Percentiles rank a stretch among this genome's conserved stretches.
Conservation (phyloP, 2,888 invertebrate genomes). For the Dasysyrphus albostriatus region DNA sequence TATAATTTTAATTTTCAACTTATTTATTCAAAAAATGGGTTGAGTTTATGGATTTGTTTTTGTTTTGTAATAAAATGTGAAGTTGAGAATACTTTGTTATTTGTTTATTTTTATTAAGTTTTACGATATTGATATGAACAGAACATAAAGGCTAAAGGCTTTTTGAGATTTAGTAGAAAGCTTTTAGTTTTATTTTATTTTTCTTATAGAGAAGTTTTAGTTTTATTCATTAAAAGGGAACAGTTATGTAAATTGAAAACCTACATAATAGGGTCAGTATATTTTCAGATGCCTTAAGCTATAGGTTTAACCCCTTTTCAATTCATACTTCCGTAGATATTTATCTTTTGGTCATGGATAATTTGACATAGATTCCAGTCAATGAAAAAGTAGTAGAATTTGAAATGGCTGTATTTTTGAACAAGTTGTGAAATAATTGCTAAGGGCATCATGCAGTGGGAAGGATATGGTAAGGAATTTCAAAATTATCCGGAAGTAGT, state of each 20-base stretch:
- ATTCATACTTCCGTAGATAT: background rate
- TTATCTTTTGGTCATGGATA: background rate
- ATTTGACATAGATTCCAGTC: conserved; percentile 9
- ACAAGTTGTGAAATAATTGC: too few species aligned
- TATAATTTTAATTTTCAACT: conserved; percentile 27
- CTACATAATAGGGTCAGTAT: background rate
- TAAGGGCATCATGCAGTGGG: too few species aligned
- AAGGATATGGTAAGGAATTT: too few species aligned
- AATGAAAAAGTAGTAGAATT: background rate
- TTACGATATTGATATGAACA: background rate
- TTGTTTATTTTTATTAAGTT: background rate
- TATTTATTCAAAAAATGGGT: conserved; percentile 18
- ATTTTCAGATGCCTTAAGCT: background rate
- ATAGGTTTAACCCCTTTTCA: too few species aligned
- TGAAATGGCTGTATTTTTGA: too few species aligned
- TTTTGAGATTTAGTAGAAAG: background rate
- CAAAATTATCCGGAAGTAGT: too few species aligned
- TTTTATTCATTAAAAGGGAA: background rate
- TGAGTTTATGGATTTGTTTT: conserved; percentile 22
- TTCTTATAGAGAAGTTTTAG: background rate
- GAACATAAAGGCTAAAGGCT: background rate
- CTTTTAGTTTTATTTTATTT: background rate
- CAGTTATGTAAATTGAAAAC: background rate
- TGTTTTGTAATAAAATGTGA: background rate
- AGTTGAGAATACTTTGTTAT: background rate